Evolutionary conservation across 64 coral and sea anemone species (phyloP).

Genomic region (Pocillopora damicornis): DNA sequence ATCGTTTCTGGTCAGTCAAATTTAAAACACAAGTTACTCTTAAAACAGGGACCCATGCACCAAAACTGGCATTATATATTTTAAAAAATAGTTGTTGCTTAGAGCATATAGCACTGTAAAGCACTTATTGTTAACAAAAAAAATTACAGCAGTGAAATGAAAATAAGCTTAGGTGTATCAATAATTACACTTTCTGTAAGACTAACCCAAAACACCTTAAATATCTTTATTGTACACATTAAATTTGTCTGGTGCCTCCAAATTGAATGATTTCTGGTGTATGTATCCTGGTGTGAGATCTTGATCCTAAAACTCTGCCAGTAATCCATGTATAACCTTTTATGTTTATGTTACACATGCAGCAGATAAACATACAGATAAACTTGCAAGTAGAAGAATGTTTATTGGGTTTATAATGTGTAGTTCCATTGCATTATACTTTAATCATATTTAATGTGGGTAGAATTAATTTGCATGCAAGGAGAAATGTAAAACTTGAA

Average conservation of each 20-base stretch:
- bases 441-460: too few relatives aligned
- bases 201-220: constrained; percentile 65
- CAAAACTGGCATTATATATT: constrained; percentile 54
- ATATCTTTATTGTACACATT: constrained; percentile 65
- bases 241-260: constrained; percentile 38
- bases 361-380: too few relatives aligned
- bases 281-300: neutral
- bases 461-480: too few relatives aligned
- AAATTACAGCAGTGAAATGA: constrained; percentile 57
- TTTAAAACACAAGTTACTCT: neutral
- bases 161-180: constrained; percentile 60
- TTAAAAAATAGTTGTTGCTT: constrained; percentile 37
- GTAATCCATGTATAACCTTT: constrained; percentile 26
- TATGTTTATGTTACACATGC: too few relatives aligned
- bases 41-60: constrained; percentile 13
- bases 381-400: too few relatives aligned
- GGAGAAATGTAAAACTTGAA: too few relatives aligned
- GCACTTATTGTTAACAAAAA: constrained; percentile 60
- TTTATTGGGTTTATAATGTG: too few relatives aligned
- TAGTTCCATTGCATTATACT: too few relatives aligned
- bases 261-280: constrained; percentile 23
- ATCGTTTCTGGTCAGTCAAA: constrained; percentile 34
- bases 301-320: constrained; percentile 38
- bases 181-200: constrained; percentile 8
- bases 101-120: constrained; percentile 58